A percentile compares a stretch with the other conserved stretches of the same genome.
phyloP scores from a whole-genome alignment of 1,140 invertebrate genomes.

The Acromyrmex charruanus region DNA sequence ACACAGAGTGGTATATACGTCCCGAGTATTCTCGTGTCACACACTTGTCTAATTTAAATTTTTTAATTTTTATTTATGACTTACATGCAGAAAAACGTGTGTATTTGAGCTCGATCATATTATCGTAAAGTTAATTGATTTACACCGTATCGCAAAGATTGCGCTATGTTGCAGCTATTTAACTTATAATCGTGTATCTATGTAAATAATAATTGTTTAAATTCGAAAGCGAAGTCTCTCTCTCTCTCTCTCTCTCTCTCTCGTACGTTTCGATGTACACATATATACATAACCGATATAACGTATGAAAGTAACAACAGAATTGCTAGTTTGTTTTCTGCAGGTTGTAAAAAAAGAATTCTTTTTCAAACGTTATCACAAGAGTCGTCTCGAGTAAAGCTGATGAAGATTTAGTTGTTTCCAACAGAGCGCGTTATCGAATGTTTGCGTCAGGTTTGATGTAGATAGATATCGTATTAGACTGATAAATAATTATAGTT shows the following conservation, averaged over 20 bases:
- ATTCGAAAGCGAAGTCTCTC: not conserved
- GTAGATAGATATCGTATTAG: conserved; percentile 33
- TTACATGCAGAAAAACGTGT: not conserved
- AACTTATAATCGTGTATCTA: not conserved
- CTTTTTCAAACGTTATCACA: conserved; percentile 36
- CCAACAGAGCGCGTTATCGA: not conserved
- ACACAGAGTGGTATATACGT: not conserved
- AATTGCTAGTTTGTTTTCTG: conserved; percentile 1
- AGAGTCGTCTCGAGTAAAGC: not conserved
- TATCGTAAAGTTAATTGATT: no score
- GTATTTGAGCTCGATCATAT: not conserved
- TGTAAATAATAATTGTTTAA: not conserved
- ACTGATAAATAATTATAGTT: conserved; percentile 11
- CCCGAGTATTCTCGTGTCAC: not conserved
- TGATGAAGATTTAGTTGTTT: not conserved
- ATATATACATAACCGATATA: no score
- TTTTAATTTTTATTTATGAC: not conserved
- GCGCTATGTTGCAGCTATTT: no score
- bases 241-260: not conserved
- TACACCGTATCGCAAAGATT: no score
- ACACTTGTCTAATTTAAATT: not conserved
- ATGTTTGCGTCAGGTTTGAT: not conserved
- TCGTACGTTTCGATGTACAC: no score
- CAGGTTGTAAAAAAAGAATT: not conserved
- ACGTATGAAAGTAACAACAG: not conserved